Evolutionary conservation across 2,888 invertebrate species (phyloP), one percentile per base, ranked within the genome.

Genomic region (Hyppa rectilinea): DNA sequence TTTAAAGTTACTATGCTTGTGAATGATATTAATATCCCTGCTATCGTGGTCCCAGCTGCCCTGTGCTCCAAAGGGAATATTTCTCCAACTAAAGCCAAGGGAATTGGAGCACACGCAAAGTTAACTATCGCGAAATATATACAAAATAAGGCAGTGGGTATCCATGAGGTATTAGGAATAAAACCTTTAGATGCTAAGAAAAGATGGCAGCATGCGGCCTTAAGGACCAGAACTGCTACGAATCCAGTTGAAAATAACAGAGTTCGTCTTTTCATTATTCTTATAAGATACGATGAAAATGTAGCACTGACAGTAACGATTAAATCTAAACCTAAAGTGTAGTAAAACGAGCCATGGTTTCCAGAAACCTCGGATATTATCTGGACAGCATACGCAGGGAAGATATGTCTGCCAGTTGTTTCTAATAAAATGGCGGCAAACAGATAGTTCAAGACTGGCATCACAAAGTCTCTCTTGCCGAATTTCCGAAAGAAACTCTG

Each of bases 241-340:
- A 75, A 61, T 0, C 90, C 91, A n/a, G 87, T 88, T 0, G 63
- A 43, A 58, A 91, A 90, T n/a, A 91, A 62, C 36, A 91, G 75
- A 4, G 86, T 84, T 6, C 91, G 68, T 26, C 86, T 74, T 23
- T 85, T 88, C 43, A 87, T 67, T 10, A 80, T 70, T 73, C 72
- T 75, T 2, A 85, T 80, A 1, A 84, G 50, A n/a, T 75, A 58
- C 12, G 84, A 85, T 7, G 84, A 82, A 36, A 81, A 81, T 0
- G 83, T 79, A 10, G 87, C 73, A 58, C 87, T 87, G 0, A 71
- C 23, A 20, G 84, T 83, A 0, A 89, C 83, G 9, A 89, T 74
- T 2, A 87, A 52, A 62, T 91, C 90, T 40, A 89, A 75, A 29
- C 67, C 78, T n/a, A 90, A 63, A 2, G 87, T 87, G 55, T 85